Evolutionary conservation across 2,888 invertebrate genomes (phyloP), one percentile per base, ranked within the genome.

Genomic region (Drosophila seclusa): DNA sequence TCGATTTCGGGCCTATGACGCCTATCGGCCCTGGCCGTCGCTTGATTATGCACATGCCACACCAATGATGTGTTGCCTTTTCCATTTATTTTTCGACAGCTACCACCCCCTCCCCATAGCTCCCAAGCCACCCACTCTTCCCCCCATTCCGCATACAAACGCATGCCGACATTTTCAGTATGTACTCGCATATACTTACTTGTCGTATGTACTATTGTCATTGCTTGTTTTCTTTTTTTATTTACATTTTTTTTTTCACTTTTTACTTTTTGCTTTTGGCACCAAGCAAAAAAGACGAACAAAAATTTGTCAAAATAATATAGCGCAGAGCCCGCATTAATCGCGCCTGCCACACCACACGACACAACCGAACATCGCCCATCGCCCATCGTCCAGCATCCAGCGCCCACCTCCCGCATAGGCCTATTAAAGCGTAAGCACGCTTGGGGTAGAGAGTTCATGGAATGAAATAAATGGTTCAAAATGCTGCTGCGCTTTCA

Each of bases 21-120:
- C 74, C 79, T 82, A 81, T 78, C 78, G 80, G 60, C 68, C 62
- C 42, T 34, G 42, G 45, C 63, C 64, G 63, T 63, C 69, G 80
- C 84, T 81, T 87, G 86, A 89, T 86, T 87, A 89, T 89, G 87
- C 88, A 89, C 90, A 85, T 80, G 85, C 82, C 27, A 55, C 87
- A 87, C 84, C 90, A 90, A 87, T 84, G 86, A 89, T 78, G 90
- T 86, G 90, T 71, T 76, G 84, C 74, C 78, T 89, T 87, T 85
- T 83, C 34, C 73, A 73, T 80, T 80, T 85, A 69, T 77, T 79
- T 89, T 83, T 89, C 74, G 89, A 72, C 83, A 83, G 66, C 69
- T n/a, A 52, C 34, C 48, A 36, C 34, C 18, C 58, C 50, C 40
- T 4, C 0, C 29, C 61, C 40, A 31, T 45, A 38, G 40, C 4